These are phyloP conservation scores for Drosophila bocqueti DNA, from an alignment of 1,140 invertebrate genomes.

Conservation along the genomic window DNA sequence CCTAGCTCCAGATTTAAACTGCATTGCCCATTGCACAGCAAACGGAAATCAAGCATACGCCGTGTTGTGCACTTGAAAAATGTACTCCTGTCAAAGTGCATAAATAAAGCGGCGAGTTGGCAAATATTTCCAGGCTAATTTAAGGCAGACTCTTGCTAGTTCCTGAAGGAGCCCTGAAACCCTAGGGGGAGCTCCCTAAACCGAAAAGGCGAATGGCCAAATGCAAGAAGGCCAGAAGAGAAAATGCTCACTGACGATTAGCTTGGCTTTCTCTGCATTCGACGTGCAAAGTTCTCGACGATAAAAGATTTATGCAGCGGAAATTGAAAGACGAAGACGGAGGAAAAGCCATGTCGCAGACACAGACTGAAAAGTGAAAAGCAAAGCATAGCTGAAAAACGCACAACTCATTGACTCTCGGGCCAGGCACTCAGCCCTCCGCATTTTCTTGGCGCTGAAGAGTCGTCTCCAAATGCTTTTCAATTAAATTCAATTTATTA, in stretches of 20 bases:
- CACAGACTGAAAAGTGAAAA: slow-evolving; percentile 27
- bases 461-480: slow-evolving; percentile 65
- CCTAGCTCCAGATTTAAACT: neutral
- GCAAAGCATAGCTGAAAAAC: slow-evolving; percentile 36
- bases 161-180: neutral
- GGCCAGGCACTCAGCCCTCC: neutral
- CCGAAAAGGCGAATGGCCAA: slow-evolving; percentile 30
- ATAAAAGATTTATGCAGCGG: slow-evolving; percentile 78
- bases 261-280: slow-evolving; percentile 50
- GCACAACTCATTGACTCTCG: slow-evolving; percentile 65
- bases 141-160: neutral
- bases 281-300: slow-evolving; percentile 51
- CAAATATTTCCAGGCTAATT: slow-evolving; percentile 32
- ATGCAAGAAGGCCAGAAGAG: slow-evolving; percentile 25
- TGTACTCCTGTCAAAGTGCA: slow-evolving; percentile 42
- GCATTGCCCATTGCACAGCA: neutral
- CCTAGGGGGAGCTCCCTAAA: slow-evolving; percentile 5
- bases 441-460: slow-evolving; percentile 32
- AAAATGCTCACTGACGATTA: slow-evolving; percentile 72
- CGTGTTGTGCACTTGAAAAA: slow-evolving; percentile 41
- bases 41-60: slow-evolving; percentile 49
- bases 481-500: slow-evolving; percentile 83
- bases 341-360: slow-evolving; percentile 44
- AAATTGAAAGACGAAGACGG: slow-evolving; percentile 59
- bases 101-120: slow-evolving; percentile 51